Conservation (phyloP, 1,140 invertebrate species). For the Aphelenchoides besseyi region DNA sequence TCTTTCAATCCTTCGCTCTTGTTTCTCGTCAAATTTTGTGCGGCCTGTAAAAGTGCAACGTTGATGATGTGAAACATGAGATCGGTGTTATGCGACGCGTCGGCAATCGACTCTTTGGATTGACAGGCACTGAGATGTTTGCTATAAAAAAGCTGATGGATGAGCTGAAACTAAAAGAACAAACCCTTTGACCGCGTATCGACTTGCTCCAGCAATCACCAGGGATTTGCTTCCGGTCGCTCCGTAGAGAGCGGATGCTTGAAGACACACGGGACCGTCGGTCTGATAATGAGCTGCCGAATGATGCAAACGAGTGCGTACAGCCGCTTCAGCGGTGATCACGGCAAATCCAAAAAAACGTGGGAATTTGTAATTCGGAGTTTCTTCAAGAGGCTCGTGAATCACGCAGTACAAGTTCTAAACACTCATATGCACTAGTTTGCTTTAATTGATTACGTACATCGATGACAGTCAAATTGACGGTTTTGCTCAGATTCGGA, state of each 20-base stretch:
- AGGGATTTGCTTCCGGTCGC: slow-evolving; percentile 8
- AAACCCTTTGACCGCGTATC: slow-evolving; percentile 17
- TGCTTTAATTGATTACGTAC: background rate
- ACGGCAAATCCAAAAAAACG: slow-evolving; percentile 26
- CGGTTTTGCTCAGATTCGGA: background rate
- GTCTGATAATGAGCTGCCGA: slow-evolving; percentile 26
- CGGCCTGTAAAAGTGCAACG: slow-evolving; percentile 12
- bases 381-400: slow-evolving; percentile 4
- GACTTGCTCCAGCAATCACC: slow-evolving; percentile 28
- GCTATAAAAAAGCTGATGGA: background rate
- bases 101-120: slow-evolving; percentile 4
- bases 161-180: slow-evolving; percentile 9
- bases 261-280: slow-evolving; percentile 13
- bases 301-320: slow-evolving; percentile 16
- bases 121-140: background rate
- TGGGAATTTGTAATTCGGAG: background rate
- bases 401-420: background rate
- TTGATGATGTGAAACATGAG: slow-evolving; percentile 21
- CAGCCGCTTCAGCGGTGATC: background rate
- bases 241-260: slow-evolving; percentile 16
- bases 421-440: background rate
- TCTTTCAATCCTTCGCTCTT: background rate
- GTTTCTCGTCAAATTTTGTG: background rate
- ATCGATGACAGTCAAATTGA: background rate
- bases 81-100: slow-evolving; percentile 24